These are phyloP conservation scores for Aphyosemion australe DNA, from an alignment of 2,113 vertebrate species.

Conservation along the genomic window DNA sequence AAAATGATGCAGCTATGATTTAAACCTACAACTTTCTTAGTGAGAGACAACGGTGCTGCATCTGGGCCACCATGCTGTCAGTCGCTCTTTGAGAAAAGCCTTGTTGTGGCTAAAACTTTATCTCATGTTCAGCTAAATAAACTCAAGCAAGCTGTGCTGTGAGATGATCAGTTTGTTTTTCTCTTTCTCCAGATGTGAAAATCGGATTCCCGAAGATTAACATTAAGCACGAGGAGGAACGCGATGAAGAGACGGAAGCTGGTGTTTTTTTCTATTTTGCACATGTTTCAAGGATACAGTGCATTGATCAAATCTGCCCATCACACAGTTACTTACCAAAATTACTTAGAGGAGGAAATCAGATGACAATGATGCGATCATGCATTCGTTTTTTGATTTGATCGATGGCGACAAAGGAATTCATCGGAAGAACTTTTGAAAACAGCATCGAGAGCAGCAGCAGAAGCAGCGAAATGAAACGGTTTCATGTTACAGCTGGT, in stretches of 20 bases:
- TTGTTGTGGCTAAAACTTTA: too few species aligned
- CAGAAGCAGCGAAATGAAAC: conserved; percentile 1
- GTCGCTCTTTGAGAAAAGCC: too few species aligned
- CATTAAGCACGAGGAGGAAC: conserved; percentile 26
- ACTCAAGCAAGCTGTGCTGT: too few species aligned
- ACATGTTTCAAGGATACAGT: conserved; percentile 82
- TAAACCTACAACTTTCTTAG: too few species aligned
- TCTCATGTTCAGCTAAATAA: too few species aligned
- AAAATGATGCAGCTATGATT: too few species aligned
- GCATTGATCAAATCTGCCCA: conserved; percentile 80
- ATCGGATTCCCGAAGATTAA: conserved; percentile 64
- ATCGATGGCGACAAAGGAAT: conserved; percentile 57
- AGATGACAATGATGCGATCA: conserved; percentile 49
- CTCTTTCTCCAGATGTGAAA: conserved; percentile 67
- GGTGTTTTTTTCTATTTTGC: conserved; percentile 83
- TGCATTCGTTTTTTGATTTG: conserved; percentile 35
- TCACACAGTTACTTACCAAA: conserved; percentile 69
- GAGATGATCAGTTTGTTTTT: conserved; percentile 21
- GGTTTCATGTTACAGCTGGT: conserved; percentile 42
- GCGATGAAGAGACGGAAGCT: conserved; percentile 52
- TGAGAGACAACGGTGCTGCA: too few species aligned
- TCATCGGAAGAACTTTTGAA: conserved; percentile 58
- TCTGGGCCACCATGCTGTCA: too few species aligned
- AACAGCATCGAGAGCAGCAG: conserved; percentile 19
- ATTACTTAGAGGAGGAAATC: conserved; percentile 69